Base-by-base conservation (phyloP, 1,140 invertebrate species). In the Ostrea edulis region DNA sequence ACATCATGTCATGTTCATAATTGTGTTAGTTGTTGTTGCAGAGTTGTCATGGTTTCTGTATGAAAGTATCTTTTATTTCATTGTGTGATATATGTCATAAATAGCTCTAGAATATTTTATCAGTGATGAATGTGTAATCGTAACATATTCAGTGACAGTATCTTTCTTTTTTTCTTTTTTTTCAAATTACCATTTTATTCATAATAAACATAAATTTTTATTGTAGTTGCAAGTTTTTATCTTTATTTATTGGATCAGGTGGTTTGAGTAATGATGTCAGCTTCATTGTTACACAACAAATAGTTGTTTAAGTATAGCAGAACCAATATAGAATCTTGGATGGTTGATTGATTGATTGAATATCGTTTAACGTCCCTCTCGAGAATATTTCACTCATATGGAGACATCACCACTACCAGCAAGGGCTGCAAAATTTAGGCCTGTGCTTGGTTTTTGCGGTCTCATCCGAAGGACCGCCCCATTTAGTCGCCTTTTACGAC, bases 11-110 rank as follows among this genome's bases (percentile, higher is more conserved):
- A 35, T 77, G 9, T 35, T 29, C 12, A 29, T 77, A 77, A 25
- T 25, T 77, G 68, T 77, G 68, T 77, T 35, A 17, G 35, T 29
- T 77, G 68, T 77, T 77, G 68, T 77, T 22, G 22, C 55, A 77
- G 29, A 77, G 22, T 77, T 77, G 68, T 77, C 8, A 29, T 35
- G 68, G 25, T 25, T 35, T 77, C 22, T 77, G 25, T 35, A 77
- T 62, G 68, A 29, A 12, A 14, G 8, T 71, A 71, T 29, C 35
- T 44, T 71, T 62, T n/a, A 62, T 62, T 77, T 77, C 68, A 77
- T 71, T 77, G 8, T 77, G 68, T 71, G 5, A 29, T 77, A 77
- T 77, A 77, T 25, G 65, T 71, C 25, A 29, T 29, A 77, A 62
- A 14, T n/a, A 62, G 14, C 58, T 20, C 0, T 62, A 77, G 25